These are phyloP conservation scores for Ariopsis seemanni DNA, from an alignment of 2,113 vertebrate species.

Conservation along the genomic window DNA sequence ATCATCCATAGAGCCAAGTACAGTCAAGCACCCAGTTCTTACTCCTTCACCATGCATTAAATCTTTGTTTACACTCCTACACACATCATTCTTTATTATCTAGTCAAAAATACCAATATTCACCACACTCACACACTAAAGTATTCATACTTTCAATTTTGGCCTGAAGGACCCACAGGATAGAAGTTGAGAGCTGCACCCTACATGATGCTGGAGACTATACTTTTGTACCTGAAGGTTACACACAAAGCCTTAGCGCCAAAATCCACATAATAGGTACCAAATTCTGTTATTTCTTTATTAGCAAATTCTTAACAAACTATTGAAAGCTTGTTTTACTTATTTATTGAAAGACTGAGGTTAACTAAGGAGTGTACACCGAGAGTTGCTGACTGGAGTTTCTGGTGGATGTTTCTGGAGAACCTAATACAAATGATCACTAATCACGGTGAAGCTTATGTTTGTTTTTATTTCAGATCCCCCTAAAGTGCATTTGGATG, in stretches of 20 bases:
- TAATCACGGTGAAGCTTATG: neutral
- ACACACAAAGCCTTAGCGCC: constrained; percentile 82
- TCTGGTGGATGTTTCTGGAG: neutral
- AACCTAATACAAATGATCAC: neutral
- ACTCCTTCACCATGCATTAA: neutral
- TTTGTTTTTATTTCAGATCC: constrained; percentile 78
- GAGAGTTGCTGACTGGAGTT: neutral
- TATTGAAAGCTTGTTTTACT: neutral
- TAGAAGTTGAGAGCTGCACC: constrained; percentile 78
- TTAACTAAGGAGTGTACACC: neutral
- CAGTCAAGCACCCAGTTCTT: neutral
- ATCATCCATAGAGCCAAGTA: constrained; percentile 89
- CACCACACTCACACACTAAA: neutral
- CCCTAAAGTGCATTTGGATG: constrained; percentile 87
- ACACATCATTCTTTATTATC: neutral
- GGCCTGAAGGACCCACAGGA: constrained; percentile 81
- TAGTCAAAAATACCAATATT: neutral
- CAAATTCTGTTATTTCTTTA: neutral
- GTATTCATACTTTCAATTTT: neutral
- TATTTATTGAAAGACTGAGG: too few species aligned
- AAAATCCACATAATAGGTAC: constrained; percentile 91
- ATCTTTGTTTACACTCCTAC: neutral
- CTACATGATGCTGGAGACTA: constrained; percentile 92
- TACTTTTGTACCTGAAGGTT: constrained; percentile 90
- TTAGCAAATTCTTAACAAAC: neutral